phyloP scores from a whole-genome alignment of 2,113 vertebrate genomes.

The Odontophorus gujanensis region DNA sequence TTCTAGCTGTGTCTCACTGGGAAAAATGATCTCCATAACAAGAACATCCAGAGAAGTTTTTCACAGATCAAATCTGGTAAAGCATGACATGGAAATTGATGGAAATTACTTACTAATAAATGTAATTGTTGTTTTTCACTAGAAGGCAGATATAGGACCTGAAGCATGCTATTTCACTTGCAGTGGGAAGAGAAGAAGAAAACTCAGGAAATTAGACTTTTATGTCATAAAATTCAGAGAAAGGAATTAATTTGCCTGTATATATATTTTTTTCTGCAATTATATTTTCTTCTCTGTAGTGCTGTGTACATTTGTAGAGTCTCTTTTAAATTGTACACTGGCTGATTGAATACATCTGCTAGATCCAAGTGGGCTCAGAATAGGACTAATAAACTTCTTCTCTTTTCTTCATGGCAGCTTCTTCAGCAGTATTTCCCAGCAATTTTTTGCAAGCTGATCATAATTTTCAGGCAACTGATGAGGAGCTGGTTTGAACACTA shows the following conservation, averaged over 20 bases:
- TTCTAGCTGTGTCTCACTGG: background rate
- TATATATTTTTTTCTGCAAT: background rate
- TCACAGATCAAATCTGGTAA: background rate
- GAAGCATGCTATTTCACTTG: background rate
- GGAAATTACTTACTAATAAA: background rate
- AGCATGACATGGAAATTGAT: background rate
- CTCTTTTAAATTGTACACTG: background rate
- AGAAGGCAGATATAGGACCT: background rate
- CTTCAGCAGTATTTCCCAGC: background rate
- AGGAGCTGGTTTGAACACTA: background rate
- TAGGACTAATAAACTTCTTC: background rate
- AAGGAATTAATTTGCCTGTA: background rate
- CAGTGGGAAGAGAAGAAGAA: background rate
- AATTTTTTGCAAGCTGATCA: background rate
- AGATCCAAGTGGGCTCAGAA: background rate
- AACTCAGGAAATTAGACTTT: background rate
- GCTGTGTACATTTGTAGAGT: background rate
- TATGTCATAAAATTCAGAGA: background rate
- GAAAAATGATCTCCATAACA: accelerated
- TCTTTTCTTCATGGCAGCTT: background rate
- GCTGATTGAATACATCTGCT: background rate
- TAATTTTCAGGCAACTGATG: background rate
- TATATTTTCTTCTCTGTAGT: background rate
- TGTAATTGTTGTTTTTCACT: background rate
- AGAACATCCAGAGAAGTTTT: background rate